Percentiles rank a stretch among this genome's conserved stretches.
Evolutionary conservation across 2,797 vertebrate species (phyloP).

Genomic region (Telmatherina bonti): DNA sequence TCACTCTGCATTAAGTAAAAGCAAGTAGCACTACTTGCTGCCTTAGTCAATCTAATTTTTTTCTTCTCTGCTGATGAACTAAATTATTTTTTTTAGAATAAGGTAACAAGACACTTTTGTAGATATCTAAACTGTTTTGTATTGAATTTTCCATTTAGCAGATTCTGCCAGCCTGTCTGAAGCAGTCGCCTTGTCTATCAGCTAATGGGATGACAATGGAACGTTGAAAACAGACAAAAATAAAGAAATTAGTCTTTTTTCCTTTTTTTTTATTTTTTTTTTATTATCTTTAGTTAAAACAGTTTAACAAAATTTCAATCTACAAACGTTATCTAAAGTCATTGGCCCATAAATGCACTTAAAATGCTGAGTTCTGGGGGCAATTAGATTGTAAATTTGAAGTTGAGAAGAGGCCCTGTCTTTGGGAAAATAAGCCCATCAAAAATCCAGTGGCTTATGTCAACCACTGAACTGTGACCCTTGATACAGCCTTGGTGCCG

Average conservation of each 20-base stretch:
- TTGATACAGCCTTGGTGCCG: constrained; percentile 49
- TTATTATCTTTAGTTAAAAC: no score
- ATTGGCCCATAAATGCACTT: background rate
- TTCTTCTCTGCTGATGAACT: no score
- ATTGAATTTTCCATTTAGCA: background rate
- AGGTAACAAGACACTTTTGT: no score
- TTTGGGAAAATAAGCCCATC: constrained; percentile 62
- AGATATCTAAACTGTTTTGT: no score
- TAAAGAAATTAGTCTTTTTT: no score
- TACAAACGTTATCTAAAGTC: background rate
- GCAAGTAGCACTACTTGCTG: no score
- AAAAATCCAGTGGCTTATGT: constrained; percentile 55
- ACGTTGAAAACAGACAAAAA: no score
- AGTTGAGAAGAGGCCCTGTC: constrained; percentile 37
- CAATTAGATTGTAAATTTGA: constrained; percentile 26
- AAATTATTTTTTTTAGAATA: no score
- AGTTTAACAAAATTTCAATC: background rate
- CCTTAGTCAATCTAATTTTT: no score
- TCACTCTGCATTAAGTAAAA: no score
- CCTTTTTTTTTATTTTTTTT: background rate
- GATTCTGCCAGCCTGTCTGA: background rate
- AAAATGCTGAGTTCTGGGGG: background rate
- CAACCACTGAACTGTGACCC: constrained; percentile 60
- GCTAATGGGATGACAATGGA: no score
- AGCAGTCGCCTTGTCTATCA: no score